Percentiles rank a stretch among this genome's conserved stretches.
Conservation (phyloP, 1,140 invertebrate species). For the Hesperophylax magnus region DNA sequence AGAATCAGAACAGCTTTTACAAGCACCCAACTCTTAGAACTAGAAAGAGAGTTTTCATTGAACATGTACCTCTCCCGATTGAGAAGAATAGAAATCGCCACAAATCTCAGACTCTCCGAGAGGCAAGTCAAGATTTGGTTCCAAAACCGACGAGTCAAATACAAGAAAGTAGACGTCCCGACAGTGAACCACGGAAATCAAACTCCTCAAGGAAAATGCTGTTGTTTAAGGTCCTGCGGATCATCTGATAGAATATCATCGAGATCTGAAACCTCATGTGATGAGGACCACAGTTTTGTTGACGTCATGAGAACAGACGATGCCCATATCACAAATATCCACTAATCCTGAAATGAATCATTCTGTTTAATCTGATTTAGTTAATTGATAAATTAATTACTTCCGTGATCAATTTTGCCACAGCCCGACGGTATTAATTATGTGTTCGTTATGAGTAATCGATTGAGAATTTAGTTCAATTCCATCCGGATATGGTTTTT, state of each 20-base stretch:
- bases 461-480: too few relatives aligned
- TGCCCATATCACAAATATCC: slow-evolving; percentile 37
- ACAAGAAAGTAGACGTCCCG: slow-evolving; percentile 82
- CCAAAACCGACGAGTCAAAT: slow-evolving; percentile 91
- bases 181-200: slow-evolving; percentile 43
- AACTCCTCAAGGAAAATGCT: slow-evolving; percentile 28
- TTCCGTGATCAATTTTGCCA: too few relatives aligned
- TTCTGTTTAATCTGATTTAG: too few relatives aligned
- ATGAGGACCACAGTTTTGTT: slow-evolving; percentile 49
- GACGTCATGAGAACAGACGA: slow-evolving; percentile 47
- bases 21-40: slow-evolving; percentile 89
- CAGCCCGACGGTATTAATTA: too few relatives aligned
- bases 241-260: slow-evolving; percentile 48
- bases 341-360: neutral
- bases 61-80: slow-evolving; percentile 93
- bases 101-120: slow-evolving; percentile 87
- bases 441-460: too few relatives aligned
- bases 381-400: too few relatives aligned
- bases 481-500: too few relatives aligned
- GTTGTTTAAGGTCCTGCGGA: slow-evolving; percentile 41
- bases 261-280: slow-evolving; percentile 43
- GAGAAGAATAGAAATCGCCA: slow-evolving; percentile 92
- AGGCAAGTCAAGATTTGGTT: slow-evolving; percentile 98
- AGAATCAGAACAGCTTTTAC: slow-evolving; percentile 94
- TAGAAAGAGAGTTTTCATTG: slow-evolving; percentile 92